A percentile compares a stretch with the other conserved stretches of the same genome.
These are phyloP conservation scores for Stegodyphus dumicola DNA, from an alignment of 1,140 invertebrate species.

Conservation along the genomic window DNA sequence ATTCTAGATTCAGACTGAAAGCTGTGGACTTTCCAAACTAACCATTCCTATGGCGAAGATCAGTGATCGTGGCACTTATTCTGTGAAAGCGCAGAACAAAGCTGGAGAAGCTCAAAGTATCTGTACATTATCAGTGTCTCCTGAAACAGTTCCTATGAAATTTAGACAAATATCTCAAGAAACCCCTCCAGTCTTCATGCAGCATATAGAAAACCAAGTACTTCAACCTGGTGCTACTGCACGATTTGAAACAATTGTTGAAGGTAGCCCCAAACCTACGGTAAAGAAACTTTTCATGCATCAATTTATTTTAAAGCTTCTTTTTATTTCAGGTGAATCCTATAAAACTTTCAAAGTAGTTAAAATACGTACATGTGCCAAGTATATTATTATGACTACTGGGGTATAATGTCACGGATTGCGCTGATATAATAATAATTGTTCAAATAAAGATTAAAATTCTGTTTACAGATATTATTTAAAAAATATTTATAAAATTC, in stretches of 20 bases:
- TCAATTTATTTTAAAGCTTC: no score
- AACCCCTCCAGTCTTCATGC: conserved; percentile 75
- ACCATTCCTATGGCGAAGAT: conserved; percentile 87
- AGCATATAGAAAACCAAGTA: conserved; percentile 74
- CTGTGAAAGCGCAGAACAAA: conserved; percentile 94
- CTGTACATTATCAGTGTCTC: conserved; percentile 78
- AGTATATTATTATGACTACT: no score
- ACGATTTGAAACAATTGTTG: conserved; percentile 79
- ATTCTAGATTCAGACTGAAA: conserved; percentile 54
- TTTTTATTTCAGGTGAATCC: no score
- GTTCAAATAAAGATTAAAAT: no score
- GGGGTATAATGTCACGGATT: no score
- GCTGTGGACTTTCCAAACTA: conserved; percentile 73
- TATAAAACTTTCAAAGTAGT: no score
- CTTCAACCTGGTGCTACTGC: conserved; percentile 72
- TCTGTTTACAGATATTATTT: no score
- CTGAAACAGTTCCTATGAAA: conserved; percentile 37
- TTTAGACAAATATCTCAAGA: conserved; percentile 16
- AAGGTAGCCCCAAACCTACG: conserved; percentile 79
- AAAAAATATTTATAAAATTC: no score
- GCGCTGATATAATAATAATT: no score
- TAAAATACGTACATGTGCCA: no score
- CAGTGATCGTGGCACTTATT: conserved; percentile 96
- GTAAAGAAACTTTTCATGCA: conserved; percentile 67
- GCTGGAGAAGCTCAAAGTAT: conserved; percentile 89